phyloP scores from a whole-genome alignment of 1,140 invertebrate genomes.

The Nephotettix cincticeps region DNA sequence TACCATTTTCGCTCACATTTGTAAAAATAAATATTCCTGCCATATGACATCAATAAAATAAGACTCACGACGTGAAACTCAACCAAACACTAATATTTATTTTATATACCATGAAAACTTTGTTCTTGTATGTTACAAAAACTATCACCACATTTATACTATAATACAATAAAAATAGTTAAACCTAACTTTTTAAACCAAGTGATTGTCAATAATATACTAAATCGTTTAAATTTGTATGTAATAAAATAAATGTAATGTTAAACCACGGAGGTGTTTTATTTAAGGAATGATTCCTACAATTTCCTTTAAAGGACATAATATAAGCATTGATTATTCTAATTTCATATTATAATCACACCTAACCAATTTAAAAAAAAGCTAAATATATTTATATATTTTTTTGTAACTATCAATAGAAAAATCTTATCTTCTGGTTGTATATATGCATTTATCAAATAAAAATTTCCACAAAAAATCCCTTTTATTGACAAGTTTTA shows the following conservation, averaged over 20 bases:
- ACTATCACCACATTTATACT: constrained; percentile 24
- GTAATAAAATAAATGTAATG: constrained; percentile 29
- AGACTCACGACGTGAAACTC: neutral
- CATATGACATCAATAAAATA: neutral
- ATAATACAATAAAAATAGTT: constrained; percentile 28
- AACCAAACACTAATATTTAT: constrained; percentile 15
- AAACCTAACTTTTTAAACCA: constrained; percentile 25
- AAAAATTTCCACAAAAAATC: no score
- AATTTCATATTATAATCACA: no score
- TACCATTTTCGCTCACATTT: neutral
- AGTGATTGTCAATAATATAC: constrained; percentile 23
- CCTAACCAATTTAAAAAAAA: no score
- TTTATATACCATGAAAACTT: constrained; percentile 15
- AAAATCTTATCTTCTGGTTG: no score
- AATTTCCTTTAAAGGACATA: no score
- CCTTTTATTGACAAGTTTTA: no score
- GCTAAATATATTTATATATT: no score
- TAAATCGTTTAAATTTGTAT: constrained; percentile 29
- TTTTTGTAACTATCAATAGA: no score
- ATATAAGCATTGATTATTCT: no score
- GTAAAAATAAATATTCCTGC: constrained; percentile 21
- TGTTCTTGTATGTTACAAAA: constrained; percentile 11
- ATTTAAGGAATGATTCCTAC: neutral
- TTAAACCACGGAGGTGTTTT: constrained; percentile 16
- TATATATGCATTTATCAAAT: no score